Base-by-base conservation (phyloP, 2,113 vertebrate species). In the Drymodes brunneopygia region DNA sequence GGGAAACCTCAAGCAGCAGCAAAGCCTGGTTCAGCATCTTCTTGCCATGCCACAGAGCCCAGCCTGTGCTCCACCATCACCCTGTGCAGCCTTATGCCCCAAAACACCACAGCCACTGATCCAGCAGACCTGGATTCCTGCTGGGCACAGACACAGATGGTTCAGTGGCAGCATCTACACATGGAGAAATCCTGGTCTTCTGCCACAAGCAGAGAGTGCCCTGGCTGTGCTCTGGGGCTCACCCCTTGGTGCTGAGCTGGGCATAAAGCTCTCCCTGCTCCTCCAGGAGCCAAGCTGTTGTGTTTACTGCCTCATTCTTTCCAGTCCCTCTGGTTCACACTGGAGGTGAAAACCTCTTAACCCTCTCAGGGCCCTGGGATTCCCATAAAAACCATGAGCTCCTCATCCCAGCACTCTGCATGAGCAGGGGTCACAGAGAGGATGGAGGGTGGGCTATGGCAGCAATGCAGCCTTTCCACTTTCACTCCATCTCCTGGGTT, bases 351-450 rank as follows among this genome's bases (percentile, higher is more conserved):
- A 90, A 77, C 7, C 50, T 77, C 42, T 65, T 22, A 42, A 31
- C 15, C 25, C 27, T 82, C 58, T 65, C 8, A 12, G 0, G 3
- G 1, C n/a, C 13, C 14, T n/a, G 27, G 44, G 44, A 78, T 58
- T 77, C 54, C 50, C 29, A 14, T 24, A 31, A 74, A 94, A 94
- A 33, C 50, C 56, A 51, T 0, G 5, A 86, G 62, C 8, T 80
- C 54, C 33, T 12, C 4, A 3, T n/a, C 45, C 48, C 7, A 1
- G 51, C 23, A 10, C 2, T 25, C 56, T 36, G n/a, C 3, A 1
- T 0, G 2, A 36, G 35, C 4, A 54, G n/a, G 9, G 50, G 6
- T 25, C 35, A 8, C 2, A 0, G 64, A 38, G 45, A 36, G 33
- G n/a, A 15, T 31, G 64, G 72, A 35, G 69, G 28, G 23, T 65